A percentile compares a stretch with the other conserved stretches of the same genome.
These are phyloP conservation scores for Motacilla alba DNA, from an alignment of 2,113 vertebrate genomes.

Conservation along the genomic window DNA sequence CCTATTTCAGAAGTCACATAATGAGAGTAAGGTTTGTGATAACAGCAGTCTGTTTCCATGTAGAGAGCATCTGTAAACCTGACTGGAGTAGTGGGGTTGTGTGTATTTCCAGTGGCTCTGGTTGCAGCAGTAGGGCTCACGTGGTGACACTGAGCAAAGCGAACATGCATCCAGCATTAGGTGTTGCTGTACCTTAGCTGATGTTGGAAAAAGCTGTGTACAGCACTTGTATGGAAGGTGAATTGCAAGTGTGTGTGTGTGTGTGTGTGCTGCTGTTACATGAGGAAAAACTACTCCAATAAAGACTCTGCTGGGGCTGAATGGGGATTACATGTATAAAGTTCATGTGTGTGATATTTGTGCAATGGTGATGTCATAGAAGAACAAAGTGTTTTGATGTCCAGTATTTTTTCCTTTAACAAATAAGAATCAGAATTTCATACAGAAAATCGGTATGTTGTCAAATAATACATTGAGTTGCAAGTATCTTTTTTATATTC, in stretches of 20 bases:
- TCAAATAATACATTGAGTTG: not conserved
- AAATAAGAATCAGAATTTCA: not conserved
- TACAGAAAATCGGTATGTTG: not conserved
- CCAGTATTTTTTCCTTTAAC: not conserved
- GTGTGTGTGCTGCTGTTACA: not conserved
- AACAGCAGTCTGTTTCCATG: not conserved
- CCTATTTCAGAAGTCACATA: not conserved
- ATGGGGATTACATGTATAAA: not conserved
- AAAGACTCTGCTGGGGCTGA: not conserved
- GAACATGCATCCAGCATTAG: fast-evolving
- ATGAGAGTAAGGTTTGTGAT: not conserved
- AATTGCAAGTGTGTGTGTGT: fast-evolving
- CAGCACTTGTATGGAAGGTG: not conserved
- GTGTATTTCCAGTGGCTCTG: not conserved
- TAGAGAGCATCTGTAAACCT: not conserved
- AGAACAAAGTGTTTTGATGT: not conserved
- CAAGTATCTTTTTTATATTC: not conserved
- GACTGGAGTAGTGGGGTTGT: not conserved
- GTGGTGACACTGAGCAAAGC: not conserved
- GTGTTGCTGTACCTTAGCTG: not conserved
- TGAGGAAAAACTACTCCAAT: not conserved
- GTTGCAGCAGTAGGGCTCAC: not conserved
- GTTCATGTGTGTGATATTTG: not conserved
- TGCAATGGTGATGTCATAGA: not conserved
- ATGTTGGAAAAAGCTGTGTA: not conserved